Percentiles rank a stretch among this genome's conserved stretches.
phyloP scores from a whole-genome alignment of 2,888 invertebrate species.

The Heliconius sara region DNA sequence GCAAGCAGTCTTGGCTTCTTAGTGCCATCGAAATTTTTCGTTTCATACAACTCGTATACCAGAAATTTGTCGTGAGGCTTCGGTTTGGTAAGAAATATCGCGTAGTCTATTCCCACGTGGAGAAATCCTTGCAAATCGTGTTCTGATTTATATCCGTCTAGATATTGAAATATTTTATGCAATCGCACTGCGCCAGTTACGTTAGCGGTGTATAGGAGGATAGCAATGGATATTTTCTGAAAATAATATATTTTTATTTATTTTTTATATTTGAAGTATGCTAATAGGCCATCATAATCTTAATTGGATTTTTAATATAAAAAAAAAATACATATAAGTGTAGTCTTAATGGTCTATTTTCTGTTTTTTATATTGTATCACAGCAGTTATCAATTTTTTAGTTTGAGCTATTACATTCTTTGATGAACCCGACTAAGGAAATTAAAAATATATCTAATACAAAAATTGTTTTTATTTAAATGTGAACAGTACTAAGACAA shows the following conservation, averaged over 20 bases:
- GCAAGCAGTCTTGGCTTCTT: constrained; percentile 67
- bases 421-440: neutral
- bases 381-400: neutral
- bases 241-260: constrained; percentile 13
- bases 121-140: constrained; percentile 66
- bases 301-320: neutral
- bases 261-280: neutral
- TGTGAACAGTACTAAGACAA: too few species aligned
- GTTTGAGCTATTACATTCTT: neutral
- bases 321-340: neutral
- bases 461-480: too few species aligned
- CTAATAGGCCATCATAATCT: neutral
- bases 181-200: constrained; percentile 60
- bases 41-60: constrained; percentile 71
- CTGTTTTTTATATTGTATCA: neutral
- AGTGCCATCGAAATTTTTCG: constrained; percentile 58
- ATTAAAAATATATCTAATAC: neutral
- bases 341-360: too few species aligned
- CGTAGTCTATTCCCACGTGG: constrained; percentile 72
- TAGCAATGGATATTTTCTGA: constrained; percentile 34
- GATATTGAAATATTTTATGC: constrained; percentile 67
- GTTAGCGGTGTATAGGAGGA: constrained; percentile 42
- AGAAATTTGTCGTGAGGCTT: constrained; percentile 66
- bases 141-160: constrained; percentile 71
- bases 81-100: constrained; percentile 66